Evolutionary conservation across 2,888 invertebrate species (phyloP).

Genomic region (Parnassius smintheus): DNA sequence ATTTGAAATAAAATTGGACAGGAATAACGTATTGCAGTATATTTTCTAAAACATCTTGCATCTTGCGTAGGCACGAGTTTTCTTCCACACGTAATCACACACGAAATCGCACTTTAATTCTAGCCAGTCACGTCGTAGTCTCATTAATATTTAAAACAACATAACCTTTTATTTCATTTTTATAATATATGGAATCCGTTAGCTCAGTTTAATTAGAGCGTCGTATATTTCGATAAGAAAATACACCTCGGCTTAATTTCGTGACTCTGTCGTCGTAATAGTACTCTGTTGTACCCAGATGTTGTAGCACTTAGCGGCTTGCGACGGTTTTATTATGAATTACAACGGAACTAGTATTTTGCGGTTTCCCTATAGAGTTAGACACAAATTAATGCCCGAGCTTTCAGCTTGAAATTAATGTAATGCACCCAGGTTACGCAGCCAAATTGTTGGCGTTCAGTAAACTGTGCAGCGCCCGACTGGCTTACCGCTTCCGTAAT

Average conservation of each 20-base stretch:
- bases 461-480: slow-evolving; percentile 49
- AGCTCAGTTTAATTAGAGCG: slow-evolving; percentile 21
- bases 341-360: slow-evolving; percentile 79
- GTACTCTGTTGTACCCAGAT: slow-evolving; percentile 72
- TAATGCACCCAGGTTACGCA: slow-evolving; percentile 76
- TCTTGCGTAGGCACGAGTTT: too few species aligned
- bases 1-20: too few species aligned
- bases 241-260: slow-evolving; percentile 36
- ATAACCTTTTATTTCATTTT: too few species aligned
- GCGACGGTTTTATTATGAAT: slow-evolving; percentile 78
- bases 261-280: slow-evolving; percentile 64
- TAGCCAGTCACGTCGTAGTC: too few species aligned
- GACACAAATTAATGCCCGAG: slow-evolving; percentile 77
- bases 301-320: slow-evolving; percentile 76
- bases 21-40: too few species aligned
- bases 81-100: too few species aligned
- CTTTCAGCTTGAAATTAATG: slow-evolving; percentile 79
- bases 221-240: slow-evolving; percentile 20
- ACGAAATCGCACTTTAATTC: too few species aligned
- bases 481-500: slow-evolving; percentile 50
- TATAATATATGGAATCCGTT: not conserved
- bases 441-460: slow-evolving; percentile 73
- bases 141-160: too few species aligned
- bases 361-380: slow-evolving; percentile 72
- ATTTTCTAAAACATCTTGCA: too few species aligned